Base-by-base conservation (phyloP, 1,140 invertebrate genomes). In the Drosophila trapezifrons region DNA sequence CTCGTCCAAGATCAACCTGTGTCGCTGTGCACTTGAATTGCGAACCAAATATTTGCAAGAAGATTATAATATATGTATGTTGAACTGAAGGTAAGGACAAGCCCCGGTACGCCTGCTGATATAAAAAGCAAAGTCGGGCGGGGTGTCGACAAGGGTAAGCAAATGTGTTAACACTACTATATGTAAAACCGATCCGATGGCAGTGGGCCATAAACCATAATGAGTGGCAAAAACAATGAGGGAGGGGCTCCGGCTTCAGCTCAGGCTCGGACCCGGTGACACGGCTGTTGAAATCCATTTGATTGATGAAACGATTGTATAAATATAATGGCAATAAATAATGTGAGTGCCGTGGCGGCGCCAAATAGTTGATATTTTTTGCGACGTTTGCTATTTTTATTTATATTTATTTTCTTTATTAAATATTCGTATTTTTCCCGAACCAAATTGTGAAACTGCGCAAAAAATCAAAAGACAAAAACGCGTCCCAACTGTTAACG, bases 291-390 rank as follows among this genome's bases (percentile, higher is more conserved):
- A 85, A 85, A 85, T 67, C 64, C 51, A 57, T 72, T 87, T 85
- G 82, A 85, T 85, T 85, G 82, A 85, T 85, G 82, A 85, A 87
- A 78, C 76, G 79, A 66, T 59, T 78, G 75, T 67, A 77, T 67
- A 76, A 71, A 85, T 78, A 78, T 87, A 85, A 86, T 85, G 70
- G 51, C 67, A 57, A 85, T 82, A 84, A 84, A 83, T 84, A 83
- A 84, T 81, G 62, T 72, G 72, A 63, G 75, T 38, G 37, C n/a
- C n/a, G n/a, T n/a, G n/a, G n/a, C n/a, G n/a, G n/a, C n/a, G n/a
- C n/a, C n/a, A n/a, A 40, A 55, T 60, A 56, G 63, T 58, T 47
- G 43, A 32, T 43, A 46, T 45, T 35, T n/a, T 45, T 29, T 27
- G n/a, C 27, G 25, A 18, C 42, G 32, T 42, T 42, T 55, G 25